phyloP scores from a whole-genome alignment of 2,888 invertebrate genomes.

The Neoitamus cyanurus region DNA sequence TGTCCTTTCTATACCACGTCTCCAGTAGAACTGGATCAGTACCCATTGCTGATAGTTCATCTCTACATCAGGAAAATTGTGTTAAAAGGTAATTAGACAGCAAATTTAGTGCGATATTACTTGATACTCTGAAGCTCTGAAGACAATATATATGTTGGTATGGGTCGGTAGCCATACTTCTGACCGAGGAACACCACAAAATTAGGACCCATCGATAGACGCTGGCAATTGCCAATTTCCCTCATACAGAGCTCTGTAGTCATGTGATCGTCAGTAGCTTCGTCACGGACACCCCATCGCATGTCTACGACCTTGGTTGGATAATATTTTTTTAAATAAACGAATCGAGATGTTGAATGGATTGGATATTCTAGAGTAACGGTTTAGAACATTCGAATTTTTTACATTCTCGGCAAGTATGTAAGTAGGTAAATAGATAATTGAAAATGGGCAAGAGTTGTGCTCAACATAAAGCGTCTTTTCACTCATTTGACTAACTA shows the following conservation, averaged over 20 bases:
- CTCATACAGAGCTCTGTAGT: conserved; percentile 98
- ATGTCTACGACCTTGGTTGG: conserved; percentile 89
- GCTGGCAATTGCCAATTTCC: conserved; percentile 97
- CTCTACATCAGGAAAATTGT: conserved; percentile 66
- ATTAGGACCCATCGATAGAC: conserved; percentile 97
- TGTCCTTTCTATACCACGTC: conserved; percentile 96
- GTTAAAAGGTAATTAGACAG: not conserved
- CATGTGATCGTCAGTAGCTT: conserved; percentile 99
- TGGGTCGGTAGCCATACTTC: conserved; percentile 98
- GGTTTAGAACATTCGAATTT: no score
- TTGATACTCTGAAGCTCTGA: conserved; percentile 86
- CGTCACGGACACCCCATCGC: conserved; percentile 98
- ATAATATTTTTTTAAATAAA: not conserved
- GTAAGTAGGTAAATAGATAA: no score
- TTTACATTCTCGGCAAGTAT: no score
- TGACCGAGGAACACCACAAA: conserved; percentile 98
- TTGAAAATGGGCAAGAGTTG: no score
- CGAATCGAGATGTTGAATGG: not conserved
- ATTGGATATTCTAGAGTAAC: no score
- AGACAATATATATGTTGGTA: conserved; percentile 94
- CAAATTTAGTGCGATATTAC: conserved; percentile 41
- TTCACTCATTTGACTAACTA: no score
- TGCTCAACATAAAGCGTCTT: no score
- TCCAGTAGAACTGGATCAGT: conserved; percentile 86
- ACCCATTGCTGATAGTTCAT: conserved; percentile 84